These are phyloP conservation scores for Phyllostomus discolor DNA, from an alignment of 2,113 vertebrate genomes.

Conservation along the genomic window DNA sequence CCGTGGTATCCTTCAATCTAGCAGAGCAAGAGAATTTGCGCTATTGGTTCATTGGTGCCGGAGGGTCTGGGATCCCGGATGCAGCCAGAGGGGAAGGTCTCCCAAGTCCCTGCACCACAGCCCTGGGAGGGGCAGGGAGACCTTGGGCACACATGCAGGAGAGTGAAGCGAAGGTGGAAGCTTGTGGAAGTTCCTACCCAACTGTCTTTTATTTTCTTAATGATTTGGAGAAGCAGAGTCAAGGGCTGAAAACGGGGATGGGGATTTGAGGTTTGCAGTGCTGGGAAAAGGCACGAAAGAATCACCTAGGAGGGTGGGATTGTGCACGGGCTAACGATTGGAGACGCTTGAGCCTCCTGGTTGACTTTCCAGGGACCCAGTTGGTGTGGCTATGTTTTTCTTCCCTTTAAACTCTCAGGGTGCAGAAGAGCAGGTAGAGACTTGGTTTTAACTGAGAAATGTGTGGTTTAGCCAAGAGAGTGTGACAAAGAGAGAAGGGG, in stretches of 20 bases:
- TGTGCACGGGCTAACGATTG: too few species aligned
- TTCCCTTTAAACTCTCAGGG: not conserved
- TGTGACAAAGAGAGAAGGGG: not conserved
- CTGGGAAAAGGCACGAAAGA: not conserved
- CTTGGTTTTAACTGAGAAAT: not conserved
- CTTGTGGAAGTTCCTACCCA: not conserved
- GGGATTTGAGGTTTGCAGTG: not conserved
- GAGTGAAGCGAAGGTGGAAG: not conserved
- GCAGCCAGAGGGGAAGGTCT: not conserved
- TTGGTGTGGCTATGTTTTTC: not conserved
- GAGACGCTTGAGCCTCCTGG: not conserved
- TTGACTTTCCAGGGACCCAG: not conserved
- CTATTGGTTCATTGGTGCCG: not conserved
- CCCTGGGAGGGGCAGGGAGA: not conserved
- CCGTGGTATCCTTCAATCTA: not conserved
- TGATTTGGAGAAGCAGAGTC: not conserved
- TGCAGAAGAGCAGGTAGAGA: not conserved
- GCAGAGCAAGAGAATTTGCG: not conserved
- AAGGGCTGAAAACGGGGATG: not conserved
- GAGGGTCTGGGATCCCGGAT: not conserved
- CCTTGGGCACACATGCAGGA: not conserved
- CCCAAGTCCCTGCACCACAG: not conserved
- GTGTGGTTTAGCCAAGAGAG: not conserved
- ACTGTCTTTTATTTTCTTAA: not conserved
- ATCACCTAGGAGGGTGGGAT: not conserved